These are phyloP conservation scores for Augochlora pura DNA, from an alignment of 1,140 invertebrate species.

Conservation along the genomic window DNA sequence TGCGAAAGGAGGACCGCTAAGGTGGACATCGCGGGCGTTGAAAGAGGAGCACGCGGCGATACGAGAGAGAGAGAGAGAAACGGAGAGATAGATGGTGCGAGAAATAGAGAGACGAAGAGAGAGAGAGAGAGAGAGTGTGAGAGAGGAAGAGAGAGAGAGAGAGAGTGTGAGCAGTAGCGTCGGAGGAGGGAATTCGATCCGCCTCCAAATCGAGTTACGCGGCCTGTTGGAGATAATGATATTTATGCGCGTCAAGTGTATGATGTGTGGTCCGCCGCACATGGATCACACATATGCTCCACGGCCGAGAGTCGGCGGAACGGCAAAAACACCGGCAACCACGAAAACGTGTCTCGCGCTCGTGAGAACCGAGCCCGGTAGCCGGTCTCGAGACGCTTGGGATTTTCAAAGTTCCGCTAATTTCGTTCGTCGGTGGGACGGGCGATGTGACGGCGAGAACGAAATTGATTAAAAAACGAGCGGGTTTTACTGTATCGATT, in stretches of 20 bases:
- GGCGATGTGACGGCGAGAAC: no score
- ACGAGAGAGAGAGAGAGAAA: constrained; percentile 7
- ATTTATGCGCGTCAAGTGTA: constrained; percentile 68
- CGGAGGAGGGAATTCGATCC: constrained; percentile 46
- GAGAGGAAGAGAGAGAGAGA: neutral
- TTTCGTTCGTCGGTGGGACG: neutral
- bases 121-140: neutral
- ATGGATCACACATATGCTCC: constrained; percentile 50
- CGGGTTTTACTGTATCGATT: no score
- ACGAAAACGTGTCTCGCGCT: constrained; percentile 31
- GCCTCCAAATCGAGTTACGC: constrained; percentile 63
- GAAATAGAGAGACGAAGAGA: constrained; percentile 15
- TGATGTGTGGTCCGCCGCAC: constrained; percentile 55
- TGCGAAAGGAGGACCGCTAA: constrained; percentile 22
- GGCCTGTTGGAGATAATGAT: constrained; percentile 68
- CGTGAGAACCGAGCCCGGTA: constrained; percentile 18
- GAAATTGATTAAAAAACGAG: no score
- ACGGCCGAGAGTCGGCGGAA: constrained; percentile 1
- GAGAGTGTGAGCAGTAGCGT: constrained; percentile 15
- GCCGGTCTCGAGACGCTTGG: neutral
- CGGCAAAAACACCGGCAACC: constrained; percentile 42
- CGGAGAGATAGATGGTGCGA: constrained; percentile 6
- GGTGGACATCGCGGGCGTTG: neutral
- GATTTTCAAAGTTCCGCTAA: constrained; percentile 40
- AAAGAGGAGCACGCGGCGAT: neutral